Base-by-base conservation (phyloP, 2,797 vertebrate genomes). In the Tragopan temminckii region DNA sequence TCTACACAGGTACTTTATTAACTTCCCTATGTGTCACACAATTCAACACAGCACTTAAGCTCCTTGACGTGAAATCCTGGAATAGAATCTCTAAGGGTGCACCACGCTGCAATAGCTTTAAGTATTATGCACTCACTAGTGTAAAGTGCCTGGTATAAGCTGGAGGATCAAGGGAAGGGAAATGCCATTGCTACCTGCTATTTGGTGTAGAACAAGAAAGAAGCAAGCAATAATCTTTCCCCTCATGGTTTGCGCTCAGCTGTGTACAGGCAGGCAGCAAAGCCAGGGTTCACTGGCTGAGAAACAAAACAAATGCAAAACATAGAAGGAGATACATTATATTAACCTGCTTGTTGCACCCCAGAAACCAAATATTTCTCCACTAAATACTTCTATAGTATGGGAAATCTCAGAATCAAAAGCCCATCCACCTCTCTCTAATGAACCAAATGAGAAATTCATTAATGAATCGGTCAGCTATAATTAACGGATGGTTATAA, bases 401-500 rank as follows among this genome's bases (percentile, higher is more conserved):
- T 5, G 31, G 50, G n/a, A 85, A 90, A 12, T 14, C n/a, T 77
- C 3, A 0, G 55, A 53, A 75, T 31, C 27, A 0, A 55, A 64
- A 85, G 15, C 40, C 20, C 25, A 35, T 74, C 68, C 46, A 19
- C 40, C 52, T 79, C 79, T 55, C n/a, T 2, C 3, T 25, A 89
- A 80, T 19, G 18, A 85, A 40, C 64, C 62, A 69, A 71, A 89
- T 38, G 42, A 80, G 42, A 69, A 80, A 81, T 57, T 17, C 20
- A 82, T 67, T 66, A 66, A 75, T 66, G 33, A 80, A 82, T 80
- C 57, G 69, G 24, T 70, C 46, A 78, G 53, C 29, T 68, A 46
- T 58, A 82, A 95, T 90, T 90, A 90, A 64, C 85, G 91, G 78
- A 81, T 21, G 33, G 45, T 85, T 46, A 89, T n/a, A n/a, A n/a